Evolutionary conservation across 2,113 vertebrate species (phyloP), one percentile per base, ranked within the genome.

Genomic region (Cebidichthys violaceus): DNA sequence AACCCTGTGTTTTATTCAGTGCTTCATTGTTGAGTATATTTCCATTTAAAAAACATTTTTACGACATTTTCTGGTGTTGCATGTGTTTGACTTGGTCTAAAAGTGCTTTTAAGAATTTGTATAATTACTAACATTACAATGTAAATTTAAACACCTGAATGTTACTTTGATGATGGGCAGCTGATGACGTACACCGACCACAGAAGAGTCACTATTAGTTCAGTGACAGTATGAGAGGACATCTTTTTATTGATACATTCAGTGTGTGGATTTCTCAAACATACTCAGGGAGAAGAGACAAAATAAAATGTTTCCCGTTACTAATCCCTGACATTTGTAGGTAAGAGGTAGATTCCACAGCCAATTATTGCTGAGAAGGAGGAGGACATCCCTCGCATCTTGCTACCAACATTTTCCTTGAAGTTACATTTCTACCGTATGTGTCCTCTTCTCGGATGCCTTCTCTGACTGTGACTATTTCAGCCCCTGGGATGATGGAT

Each of bases 401-500:
- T 13, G 37, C 7, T 4, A 13, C 6, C 14, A 37, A 74, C 20
- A 59, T 59, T 9, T 31, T 47, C 1, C 27, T 24, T 31, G 2
- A 62, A 4, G 43, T 68, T 22, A 7, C 54, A 69, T 39, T 27
- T 60, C n/a, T 52, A n/a, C 2, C 39, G 1, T 29, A 22, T 47
- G 54, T 31, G 6, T 50, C 9, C 1, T 39, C 6, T 20, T 41
- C 9, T 43, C 54, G 4, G n/a, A 41, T 45, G 14, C 5, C 20
- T 2, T 77, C 4, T 52, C 15, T 14, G 9, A 27, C 33, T 73
- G 4, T 72, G 31, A 18, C 10, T 47, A 1, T 84, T 83, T 75
- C 80, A 99, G 98, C 96, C 88, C 97, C 96, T 17, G 93, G 96
- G 35, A 73, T 88, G 69, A 85, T 90, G 88, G 85, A 87, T 24